These are phyloP conservation scores for Anastrepha obliqua DNA, from an alignment of 1,140 invertebrate species.

Conservation along the genomic window DNA sequence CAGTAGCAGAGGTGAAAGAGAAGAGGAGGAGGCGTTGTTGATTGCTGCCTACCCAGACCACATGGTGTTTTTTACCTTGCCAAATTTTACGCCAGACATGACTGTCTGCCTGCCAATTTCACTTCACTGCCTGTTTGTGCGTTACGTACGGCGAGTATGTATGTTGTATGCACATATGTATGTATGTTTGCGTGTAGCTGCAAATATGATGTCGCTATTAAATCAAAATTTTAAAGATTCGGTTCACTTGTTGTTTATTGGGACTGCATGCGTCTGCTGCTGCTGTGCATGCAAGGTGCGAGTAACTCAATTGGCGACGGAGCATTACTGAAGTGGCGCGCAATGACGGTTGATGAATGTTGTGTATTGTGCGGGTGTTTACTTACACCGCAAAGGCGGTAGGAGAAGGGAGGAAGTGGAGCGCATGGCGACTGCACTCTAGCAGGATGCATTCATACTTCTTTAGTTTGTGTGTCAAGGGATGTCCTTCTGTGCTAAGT, in stretches of 20 bases:
- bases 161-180: neutral
- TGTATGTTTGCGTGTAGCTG: neutral
- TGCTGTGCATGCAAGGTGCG: neutral
- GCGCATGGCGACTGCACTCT: neutral
- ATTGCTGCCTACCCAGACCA: neutral
- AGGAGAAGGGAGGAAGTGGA: neutral
- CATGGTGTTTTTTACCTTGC: neutral
- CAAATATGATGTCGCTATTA: no score
- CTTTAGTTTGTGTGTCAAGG: neutral
- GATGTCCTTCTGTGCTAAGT: neutral
- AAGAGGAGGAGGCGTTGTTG: neutral
- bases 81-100: conserved; percentile 21
- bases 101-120: neutral
- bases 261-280: neutral
- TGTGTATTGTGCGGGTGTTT: neutral
- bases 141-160: neutral
- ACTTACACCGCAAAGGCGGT: neutral
- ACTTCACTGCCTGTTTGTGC: no score
- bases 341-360: neutral
- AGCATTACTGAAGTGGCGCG: neutral
- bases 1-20: neutral
- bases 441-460: conserved; percentile 9
- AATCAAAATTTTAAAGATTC: neutral
- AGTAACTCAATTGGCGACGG: neutral
- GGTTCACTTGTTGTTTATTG: conserved; percentile 22